Evolutionary conservation across 2,888 invertebrate species (phyloP).

Genomic region (Caenorhabditis sp.): DNA sequence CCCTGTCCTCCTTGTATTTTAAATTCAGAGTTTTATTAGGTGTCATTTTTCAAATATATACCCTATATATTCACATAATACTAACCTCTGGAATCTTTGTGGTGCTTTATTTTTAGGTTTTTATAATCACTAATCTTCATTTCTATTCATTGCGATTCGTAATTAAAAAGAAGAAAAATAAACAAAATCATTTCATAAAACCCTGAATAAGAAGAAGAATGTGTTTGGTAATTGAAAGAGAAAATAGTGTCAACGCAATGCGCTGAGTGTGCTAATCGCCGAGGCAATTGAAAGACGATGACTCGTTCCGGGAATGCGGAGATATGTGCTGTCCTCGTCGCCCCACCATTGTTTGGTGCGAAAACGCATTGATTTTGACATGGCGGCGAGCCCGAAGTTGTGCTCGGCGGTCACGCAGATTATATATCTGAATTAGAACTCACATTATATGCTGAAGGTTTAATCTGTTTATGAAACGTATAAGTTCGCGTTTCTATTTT

Average conservation of each 20-base stretch:
- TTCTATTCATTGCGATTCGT: no score
- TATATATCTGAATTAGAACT: conserved; percentile 64
- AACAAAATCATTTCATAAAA: background rate
- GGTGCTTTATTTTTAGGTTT: background rate
- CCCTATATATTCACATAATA: background rate
- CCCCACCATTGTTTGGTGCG: conserved; percentile 66
- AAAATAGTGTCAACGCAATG: conserved; percentile 24
- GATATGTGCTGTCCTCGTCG: conserved; percentile 46
- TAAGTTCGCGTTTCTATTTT: background rate
- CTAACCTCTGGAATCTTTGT: background rate
- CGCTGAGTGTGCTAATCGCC: conserved; percentile 50
- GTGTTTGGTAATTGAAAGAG: background rate
- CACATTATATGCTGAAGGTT: no score
- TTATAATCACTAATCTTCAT: no score
- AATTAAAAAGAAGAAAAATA: no score
- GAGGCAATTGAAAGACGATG: conserved; percentile 50
- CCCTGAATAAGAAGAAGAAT: background rate
- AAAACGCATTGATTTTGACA: conserved; percentile 68
- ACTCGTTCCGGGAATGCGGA: conserved; percentile 41
- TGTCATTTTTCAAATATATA: background rate
- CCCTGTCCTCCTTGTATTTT: background rate
- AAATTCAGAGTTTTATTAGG: background rate
- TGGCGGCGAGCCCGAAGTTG: conserved; percentile 69
- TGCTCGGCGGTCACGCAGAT: conserved; percentile 69
- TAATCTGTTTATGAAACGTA: no score